Base-by-base conservation (phyloP, 2,888 invertebrate genomes). In the Pachycephus smyrnensis region DNA sequence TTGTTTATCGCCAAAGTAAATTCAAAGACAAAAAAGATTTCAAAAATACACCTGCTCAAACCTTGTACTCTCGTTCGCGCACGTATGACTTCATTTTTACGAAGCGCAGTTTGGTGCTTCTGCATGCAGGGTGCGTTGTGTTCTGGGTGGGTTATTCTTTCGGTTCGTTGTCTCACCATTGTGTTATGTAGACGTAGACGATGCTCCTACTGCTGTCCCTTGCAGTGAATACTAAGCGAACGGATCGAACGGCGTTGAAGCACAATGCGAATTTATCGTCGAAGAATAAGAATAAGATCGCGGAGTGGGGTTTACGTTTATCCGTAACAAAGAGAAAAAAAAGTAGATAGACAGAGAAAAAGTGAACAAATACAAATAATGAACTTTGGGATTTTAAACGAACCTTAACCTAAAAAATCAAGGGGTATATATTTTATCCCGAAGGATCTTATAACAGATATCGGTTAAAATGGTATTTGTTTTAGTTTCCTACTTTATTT, bases 101-200 rank as follows among this genome's bases (percentile, higher is more conserved):
- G 80, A 76, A 79, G 82, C 81, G 79, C 79, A 78, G 73, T 77
- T 78, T 78, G 78, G 76, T 83, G 84, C 84, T 86, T 85, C 80
- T 80, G 84, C 84, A 88, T 88, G 86, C 88, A 85, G 86, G 78
- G 82, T 84, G 85, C 87, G 88, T 86, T 86, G 86, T 84, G 82
- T 88, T 88, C 87, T 87, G 89, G 88, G 83, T 88, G 88, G 88
- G 88, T 88, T 88, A 88, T 88, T 88, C 86, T 89, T 89, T 89
- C 88, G 88, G 88, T 89, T 89, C 89, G 89, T 89, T 88, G 89
- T 89, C 89, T 88, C 87, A 85, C 87, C 88, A 89, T 89, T 89
- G 89, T 89, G 88, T 86, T 87, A 88, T 82, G 84, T 85, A 85
- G 86, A 86, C 85, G 84, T 83, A 84, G 84, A 84, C 83, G 85